Evolutionary conservation across 1,140 invertebrate genomes (phyloP).

Genomic region (Cyclina sinensis): DNA sequence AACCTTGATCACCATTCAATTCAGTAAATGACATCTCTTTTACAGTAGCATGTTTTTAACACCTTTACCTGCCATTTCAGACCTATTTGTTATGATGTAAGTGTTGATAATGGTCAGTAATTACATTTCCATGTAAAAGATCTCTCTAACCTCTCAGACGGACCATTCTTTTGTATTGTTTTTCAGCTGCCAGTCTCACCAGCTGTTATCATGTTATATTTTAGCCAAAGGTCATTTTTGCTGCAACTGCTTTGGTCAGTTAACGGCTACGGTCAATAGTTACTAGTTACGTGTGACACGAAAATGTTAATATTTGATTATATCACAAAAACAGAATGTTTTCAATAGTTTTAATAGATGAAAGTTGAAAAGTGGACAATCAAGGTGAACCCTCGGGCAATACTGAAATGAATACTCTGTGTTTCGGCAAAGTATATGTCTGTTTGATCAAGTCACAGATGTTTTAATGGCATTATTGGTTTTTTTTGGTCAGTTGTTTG

Average conservation of each 20-base stretch:
- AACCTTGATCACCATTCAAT: no score
- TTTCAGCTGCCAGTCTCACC: not conserved
- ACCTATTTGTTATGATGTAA: not conserved
- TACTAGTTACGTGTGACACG: constrained; percentile 8
- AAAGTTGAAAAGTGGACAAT: constrained; percentile 44
- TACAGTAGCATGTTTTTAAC: not conserved
- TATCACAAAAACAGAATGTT: constrained; percentile 43
- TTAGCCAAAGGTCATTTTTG: constrained; percentile 32
- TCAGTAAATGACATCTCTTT: no score
- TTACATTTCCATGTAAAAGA: constrained; percentile 7
- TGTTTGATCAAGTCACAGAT: constrained; percentile 50
- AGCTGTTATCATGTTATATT: constrained; percentile 31
- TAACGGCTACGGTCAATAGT: not conserved
- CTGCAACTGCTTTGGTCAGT: not conserved
- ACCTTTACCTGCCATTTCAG: no score
- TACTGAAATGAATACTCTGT: constrained; percentile 31
- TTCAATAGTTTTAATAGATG: constrained; percentile 48
- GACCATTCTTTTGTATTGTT: constrained; percentile 7
- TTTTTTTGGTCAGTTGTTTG: constrained; percentile 42
- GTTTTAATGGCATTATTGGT: constrained; percentile 40
- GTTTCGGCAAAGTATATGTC: constrained; percentile 35
- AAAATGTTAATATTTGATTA: constrained; percentile 40
- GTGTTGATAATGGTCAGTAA: not conserved
- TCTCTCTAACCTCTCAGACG: not conserved
- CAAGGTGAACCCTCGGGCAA: not conserved